Evolutionary conservation across 2,797 vertebrate genomes (phyloP).

Genomic region (Coregonus suidteri): DNA sequence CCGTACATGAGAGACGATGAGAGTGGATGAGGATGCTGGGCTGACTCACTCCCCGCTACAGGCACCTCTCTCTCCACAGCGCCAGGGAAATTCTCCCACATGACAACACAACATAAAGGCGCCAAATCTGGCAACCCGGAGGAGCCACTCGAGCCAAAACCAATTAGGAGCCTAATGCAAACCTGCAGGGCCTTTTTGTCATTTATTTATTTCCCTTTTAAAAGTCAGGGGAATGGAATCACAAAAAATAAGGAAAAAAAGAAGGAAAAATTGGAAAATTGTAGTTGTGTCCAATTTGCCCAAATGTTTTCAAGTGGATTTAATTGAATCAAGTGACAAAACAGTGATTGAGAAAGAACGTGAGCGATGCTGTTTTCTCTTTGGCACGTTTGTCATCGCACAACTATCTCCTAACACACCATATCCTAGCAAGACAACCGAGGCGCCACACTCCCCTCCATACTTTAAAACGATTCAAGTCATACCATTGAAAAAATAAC

Average conservation of each 20-base stretch:
- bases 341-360: not conserved
- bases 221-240: conserved; percentile 81
- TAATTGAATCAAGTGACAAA: conserved; percentile 68
- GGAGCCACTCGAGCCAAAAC: conserved; percentile 74
- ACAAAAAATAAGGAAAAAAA: conserved; percentile 49
- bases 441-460: not conserved
- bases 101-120: conserved; percentile 68
- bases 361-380: not conserved
- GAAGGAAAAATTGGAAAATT: conserved; percentile 52
- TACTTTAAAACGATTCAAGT: not conserved
- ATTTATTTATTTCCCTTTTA: conserved; percentile 77
- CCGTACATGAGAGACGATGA: conserved; percentile 37
- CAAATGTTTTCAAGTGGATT: conserved; percentile 65
- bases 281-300: conserved; percentile 63
- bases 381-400: not conserved
- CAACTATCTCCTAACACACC: not conserved
- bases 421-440: not conserved
- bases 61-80: conserved; percentile 54
- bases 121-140: conserved; percentile 57
- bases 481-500: conserved; percentile 28
- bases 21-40: conserved; percentile 14
- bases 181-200: conserved; percentile 80
- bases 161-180: conserved; percentile 80
- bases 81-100: conserved; percentile 68
- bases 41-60: conserved; percentile 52